Evolutionary conservation across 1,140 invertebrate genomes (phyloP), one percentile per base, ranked within the genome.

Genomic region (Anthonomus grandis): DNA sequence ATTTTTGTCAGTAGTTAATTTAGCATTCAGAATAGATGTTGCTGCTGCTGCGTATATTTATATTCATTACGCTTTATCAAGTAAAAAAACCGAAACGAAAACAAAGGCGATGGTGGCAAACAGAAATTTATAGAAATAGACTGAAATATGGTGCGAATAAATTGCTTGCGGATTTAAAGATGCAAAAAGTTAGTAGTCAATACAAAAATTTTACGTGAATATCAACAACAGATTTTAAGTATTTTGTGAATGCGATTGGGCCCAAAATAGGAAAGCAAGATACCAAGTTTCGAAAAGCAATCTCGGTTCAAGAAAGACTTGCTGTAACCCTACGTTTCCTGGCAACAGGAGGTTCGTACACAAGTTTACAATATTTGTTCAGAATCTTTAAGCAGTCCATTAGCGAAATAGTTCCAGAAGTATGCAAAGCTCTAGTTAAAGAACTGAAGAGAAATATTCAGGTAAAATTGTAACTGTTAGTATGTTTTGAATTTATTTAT

Each of bases 311-410:
- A 63, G 64, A 64, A 22, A 54, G 63, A 53, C 58, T 69, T 27
- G 66, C 66, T 37, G 47, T 67, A 18, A 70, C 68, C 18, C 42
- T 66, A 31, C 34, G 68, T 34, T 69, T 63, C 56, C 48, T 68
- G 22, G 66, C 67, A 12, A 67, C 57, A 22, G 63, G 63, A 39
- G 63, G 68, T 54, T 63, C 57, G 15, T 68, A 58, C 42, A 45
- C 46, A 42, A 66, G 57, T 38, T 37, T 66, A 15, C 38, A 53
- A 52, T 66, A 63, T 25, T 12, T 59, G 8, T 64, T 64, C 53
- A 60, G 50, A 58, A 63, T 66, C 18, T 65, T 63, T 27, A 61
- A 62, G 38, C 60, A 63, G 44, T 24, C 47, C 18, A 62, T 66
- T n/a, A 55, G 41, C 8, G n/a, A n/a, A 25, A 59, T 65, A 21